Conservation (phyloP, 2,888 invertebrate species). For the Cephalotes varians region DNA sequence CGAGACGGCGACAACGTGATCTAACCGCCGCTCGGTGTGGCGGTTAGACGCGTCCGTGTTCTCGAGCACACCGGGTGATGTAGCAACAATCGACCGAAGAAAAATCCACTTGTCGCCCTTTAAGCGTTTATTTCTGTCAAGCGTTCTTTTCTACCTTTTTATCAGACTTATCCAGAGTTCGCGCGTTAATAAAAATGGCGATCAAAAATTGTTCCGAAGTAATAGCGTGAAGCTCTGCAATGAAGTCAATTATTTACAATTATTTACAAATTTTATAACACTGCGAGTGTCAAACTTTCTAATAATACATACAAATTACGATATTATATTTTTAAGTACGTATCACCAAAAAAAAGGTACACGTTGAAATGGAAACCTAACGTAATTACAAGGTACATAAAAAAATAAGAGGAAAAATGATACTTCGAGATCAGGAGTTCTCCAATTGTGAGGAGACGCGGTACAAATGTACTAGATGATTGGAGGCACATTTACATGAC, state of each 20-base stretch:
- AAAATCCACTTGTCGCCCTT: constrained; percentile 36
- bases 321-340: too few species aligned
- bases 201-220: not conserved
- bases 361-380: too few species aligned
- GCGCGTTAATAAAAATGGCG: not conserved
- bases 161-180: not conserved
- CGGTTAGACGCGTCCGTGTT: constrained; percentile 36
- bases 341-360: too few species aligned
- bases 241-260: constrained; percentile 1
- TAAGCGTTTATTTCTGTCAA: constrained; percentile 24
- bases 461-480: too few species aligned
- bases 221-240: not conserved
- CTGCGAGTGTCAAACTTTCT: not conserved
- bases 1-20: constrained; percentile 29
- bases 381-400: too few species aligned
- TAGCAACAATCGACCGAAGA: constrained; percentile 19
- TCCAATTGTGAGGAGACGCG: too few species aligned
- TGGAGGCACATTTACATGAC: too few species aligned
- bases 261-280: not conserved
- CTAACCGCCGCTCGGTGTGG: not conserved
- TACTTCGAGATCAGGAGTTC: too few species aligned
- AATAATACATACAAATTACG: constrained; percentile 14
- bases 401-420: too few species aligned
- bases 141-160: not conserved
- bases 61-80: constrained; percentile 13